Evolutionary conservation across 35 echinoderm and acorn worm genomes (phyloP).

Genomic region (Ophioderma brevispina): DNA sequence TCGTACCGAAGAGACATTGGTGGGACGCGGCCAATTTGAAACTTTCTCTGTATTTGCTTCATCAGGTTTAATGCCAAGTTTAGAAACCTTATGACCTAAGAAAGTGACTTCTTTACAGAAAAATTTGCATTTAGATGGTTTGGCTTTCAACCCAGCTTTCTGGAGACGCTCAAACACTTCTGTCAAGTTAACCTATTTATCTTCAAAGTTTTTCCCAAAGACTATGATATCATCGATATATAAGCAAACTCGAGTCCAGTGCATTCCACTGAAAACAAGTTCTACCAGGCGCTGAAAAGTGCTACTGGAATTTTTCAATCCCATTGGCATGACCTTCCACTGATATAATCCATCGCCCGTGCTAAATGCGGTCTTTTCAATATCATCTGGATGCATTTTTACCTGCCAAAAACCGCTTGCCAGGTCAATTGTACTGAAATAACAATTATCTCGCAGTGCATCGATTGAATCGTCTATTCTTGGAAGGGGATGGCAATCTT

Average conservation of each 20-base stretch:
- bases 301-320: background rate
- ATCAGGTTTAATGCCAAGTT: constrained; percentile 34
- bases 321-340: constrained; percentile 27
- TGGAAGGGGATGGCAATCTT: constrained; percentile 48
- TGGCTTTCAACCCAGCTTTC: constrained; percentile 12
- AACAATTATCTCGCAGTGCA: constrained; percentile 9
- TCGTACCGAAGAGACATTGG: background rate
- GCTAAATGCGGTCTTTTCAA: constrained; percentile 25
- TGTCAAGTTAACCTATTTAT: background rate
- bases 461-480: constrained; percentile 63
- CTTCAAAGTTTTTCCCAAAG: constrained; percentile 1
- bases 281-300: constrained; percentile 32
- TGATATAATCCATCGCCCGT: constrained; percentile 33
- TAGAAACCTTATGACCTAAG: constrained; percentile 54
- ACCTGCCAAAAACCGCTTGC: constrained; percentile 50
- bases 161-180: constrained; percentile 16
- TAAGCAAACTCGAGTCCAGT: background rate
- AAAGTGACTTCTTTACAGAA: constrained; percentile 35
- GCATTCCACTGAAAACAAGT: background rate
- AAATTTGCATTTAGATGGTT: constrained; percentile 29
- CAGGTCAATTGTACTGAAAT: constrained; percentile 43
- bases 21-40: constrained; percentile 40
- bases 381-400: constrained; percentile 21
- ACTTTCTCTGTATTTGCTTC: constrained; percentile 18
- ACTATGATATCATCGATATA: constrained; percentile 36